These are phyloP conservation scores for Centropus bengalensis DNA, from an alignment of 2,113 vertebrate genomes.

Conservation along the genomic window DNA sequence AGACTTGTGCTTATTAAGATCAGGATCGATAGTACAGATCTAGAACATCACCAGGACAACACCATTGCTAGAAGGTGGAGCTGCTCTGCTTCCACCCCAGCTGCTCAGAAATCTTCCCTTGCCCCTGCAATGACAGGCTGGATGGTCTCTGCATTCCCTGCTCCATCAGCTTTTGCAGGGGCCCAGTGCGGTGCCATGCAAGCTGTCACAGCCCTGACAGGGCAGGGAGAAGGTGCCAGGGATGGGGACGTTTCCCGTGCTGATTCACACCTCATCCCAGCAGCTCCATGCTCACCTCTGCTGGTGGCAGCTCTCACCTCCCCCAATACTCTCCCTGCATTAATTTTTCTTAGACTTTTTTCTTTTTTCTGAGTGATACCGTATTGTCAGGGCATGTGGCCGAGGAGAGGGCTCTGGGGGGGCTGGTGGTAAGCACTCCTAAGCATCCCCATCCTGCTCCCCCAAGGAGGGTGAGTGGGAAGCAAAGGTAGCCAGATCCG, in stretches of 20 bases:
- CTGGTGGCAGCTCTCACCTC: background rate
- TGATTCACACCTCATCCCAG: background rate
- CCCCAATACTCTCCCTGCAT: background rate
- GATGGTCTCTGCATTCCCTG: background rate
- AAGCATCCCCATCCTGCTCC: background rate
- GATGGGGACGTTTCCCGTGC: rapidly evolving
- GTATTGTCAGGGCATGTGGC: rapidly evolving
- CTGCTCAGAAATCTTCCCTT: background rate
- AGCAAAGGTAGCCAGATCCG: background rate
- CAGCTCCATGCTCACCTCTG: background rate
- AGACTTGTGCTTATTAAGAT: background rate
- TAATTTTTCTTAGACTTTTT: background rate
- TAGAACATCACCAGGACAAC: background rate
- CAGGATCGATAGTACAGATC: background rate
- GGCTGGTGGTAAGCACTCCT: no score
- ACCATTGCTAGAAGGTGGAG: background rate
- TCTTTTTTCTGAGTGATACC: rapidly evolving
- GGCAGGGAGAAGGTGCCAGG: background rate
- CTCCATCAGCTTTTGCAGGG: background rate
- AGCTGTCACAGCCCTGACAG: background rate
- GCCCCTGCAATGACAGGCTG: background rate
- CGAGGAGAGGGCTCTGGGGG: background rate
- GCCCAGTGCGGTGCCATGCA: rapidly evolving
- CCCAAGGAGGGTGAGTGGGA: background rate
- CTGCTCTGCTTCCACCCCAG: background rate